Evolutionary conservation across 1,140 invertebrate genomes (phyloP).

Genomic region (Pemphigus obesinymphae): DNA sequence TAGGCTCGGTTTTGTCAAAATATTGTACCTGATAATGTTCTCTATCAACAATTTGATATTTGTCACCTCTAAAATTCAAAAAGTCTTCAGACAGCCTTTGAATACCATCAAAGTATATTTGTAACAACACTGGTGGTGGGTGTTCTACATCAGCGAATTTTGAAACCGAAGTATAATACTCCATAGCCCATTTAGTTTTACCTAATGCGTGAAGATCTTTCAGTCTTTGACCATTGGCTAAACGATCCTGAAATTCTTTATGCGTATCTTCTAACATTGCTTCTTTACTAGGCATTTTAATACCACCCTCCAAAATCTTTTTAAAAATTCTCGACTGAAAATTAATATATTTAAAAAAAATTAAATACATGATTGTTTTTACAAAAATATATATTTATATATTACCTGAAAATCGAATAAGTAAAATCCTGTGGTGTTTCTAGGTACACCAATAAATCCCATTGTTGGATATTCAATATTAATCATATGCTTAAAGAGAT

Average conservation of each 20-base stretch:
- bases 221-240: conserved; percentile 42
- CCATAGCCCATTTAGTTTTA: conserved; percentile 42
- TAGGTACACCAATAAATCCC: conserved; percentile 74
- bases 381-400: not conserved
- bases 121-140: conserved; percentile 44
- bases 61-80: conserved; percentile 45
- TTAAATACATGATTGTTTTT: not conserved
- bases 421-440: conserved; percentile 74
- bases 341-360: not conserved
- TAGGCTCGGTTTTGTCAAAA: not conserved
- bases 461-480: conserved; percentile 73
- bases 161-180: conserved; percentile 45
- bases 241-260: conserved; percentile 35
- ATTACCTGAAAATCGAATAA: conserved; percentile 79
- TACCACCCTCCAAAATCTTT: conserved; percentile 60
- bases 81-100: conserved; percentile 45
- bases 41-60: conserved; percentile 46
- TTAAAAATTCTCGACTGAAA: conserved; percentile 64
- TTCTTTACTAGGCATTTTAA: conserved; percentile 60
- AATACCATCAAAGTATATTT: conserved; percentile 45
- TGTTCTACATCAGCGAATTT: conserved; percentile 43
- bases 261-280: conserved; percentile 57
- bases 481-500: conserved; percentile 81
- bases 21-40: conserved; percentile 41
- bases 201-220: conserved; percentile 45